Base-by-base conservation (phyloP, 2,888 invertebrate genomes). In the Alcis repandata region DNA sequence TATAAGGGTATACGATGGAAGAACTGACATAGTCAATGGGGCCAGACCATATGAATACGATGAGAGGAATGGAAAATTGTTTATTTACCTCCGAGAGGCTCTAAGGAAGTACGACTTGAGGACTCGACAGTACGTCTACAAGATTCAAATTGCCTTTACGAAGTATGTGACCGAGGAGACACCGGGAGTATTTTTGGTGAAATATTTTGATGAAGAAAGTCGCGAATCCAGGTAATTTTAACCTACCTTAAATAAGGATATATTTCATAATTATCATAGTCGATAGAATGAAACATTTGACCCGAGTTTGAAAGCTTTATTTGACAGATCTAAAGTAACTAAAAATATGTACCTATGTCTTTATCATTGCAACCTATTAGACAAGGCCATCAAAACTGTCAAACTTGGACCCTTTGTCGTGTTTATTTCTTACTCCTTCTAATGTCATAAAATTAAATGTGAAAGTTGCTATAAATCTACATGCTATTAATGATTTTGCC, bases 31-130 rank as follows among this genome's bases (percentile, higher is more conserved):
- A 11, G 83, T 91, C 7, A 88, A 88, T 52, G 75, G 72, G 3
- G 77, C 82, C 4, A 78, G 88, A 11, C 91, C 92, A 1, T 91
- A 82, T 54, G 85, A 87, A 52, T 86, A 83, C 40, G 85, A 90
- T 36, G 74, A 60, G 19, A 70, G 64, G 17, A 78, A 70, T 57
- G 87, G 88, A 1, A 90, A 89, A 70, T 65, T 93, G 15, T 79
- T 75, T 33, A 87, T 93, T 71, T 85, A 88, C 77, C 79, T 92
- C 32, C 81, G 72, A 9, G 87, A 91, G 48, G 79, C 90, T 0
- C 66, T 93, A 20, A 75, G 72, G 27, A 81, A 84, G 40, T 92
- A 87, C 41, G 82, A 82, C 62, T 63, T 76, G 0, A 68, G 33
- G 9, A 71, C 72, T 0, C 79, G 69, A 10, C 84, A 87, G 59